Conservation (phyloP, 2,888 invertebrate genomes). For the Andrena marginata region DNA sequence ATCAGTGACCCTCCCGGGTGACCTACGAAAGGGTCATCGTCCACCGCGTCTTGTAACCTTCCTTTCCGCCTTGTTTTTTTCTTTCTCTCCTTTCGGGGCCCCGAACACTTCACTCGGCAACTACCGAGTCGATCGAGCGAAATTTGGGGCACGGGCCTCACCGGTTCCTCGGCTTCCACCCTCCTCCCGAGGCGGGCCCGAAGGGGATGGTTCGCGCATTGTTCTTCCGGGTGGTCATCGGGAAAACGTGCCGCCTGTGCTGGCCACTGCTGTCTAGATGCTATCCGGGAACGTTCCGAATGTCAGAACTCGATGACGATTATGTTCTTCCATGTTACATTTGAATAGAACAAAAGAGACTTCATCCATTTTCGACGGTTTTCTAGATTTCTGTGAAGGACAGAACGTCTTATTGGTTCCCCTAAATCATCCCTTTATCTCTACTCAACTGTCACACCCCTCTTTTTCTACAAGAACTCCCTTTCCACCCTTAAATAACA, state of each 20-base stretch:
- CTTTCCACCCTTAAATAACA: too few relatives aligned
- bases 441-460: too few relatives aligned
- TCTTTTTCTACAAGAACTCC: too few relatives aligned
- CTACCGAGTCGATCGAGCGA: constrained; percentile 73
- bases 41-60: constrained; percentile 69
- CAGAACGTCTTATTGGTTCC: too few relatives aligned
- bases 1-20: constrained; percentile 82
- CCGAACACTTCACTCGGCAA: constrained; percentile 69
- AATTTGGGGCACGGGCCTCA: constrained; percentile 80
- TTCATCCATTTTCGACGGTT: not conserved
- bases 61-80: constrained; percentile 13
- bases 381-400: not conserved
- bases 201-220: constrained; percentile 19
- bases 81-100: constrained; percentile 26
- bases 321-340: not conserved
- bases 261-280: not conserved
- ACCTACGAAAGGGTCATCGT: constrained; percentile 75
- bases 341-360: not conserved
- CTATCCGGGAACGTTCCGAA: constrained; percentile 20
- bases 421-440: too few relatives aligned
- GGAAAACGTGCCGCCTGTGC: constrained; percentile 20
- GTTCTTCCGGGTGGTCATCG: constrained; percentile 31
- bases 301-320: not conserved
- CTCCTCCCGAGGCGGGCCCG: constrained; percentile 10
- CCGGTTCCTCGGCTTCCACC: constrained; percentile 68